phyloP scores from a whole-genome alignment of 2,797 vertebrate genomes.

The Neomorphus geoffroyi region DNA sequence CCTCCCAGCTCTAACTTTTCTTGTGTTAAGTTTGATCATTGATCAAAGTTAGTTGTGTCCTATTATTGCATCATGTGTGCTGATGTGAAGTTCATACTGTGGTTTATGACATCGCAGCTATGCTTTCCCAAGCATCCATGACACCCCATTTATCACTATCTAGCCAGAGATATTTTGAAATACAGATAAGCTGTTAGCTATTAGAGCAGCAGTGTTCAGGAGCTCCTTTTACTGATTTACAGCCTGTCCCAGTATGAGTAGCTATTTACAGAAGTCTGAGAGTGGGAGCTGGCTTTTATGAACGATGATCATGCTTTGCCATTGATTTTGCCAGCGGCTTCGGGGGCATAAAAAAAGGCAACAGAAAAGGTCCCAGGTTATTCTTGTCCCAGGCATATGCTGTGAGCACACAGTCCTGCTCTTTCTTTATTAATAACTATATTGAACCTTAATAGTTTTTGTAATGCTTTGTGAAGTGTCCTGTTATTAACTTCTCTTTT shows the following conservation, averaged over 20 bases:
- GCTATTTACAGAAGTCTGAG: conserved; percentile 2
- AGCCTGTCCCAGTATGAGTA: conserved; percentile 32
- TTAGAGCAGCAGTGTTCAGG: conserved; percentile 19
- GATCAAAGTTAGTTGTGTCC: conserved; percentile 60
- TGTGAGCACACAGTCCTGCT: not conserved
- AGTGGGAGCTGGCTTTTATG: not conserved
- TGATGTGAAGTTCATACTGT: conserved; percentile 57
- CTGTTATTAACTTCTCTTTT: conserved; percentile 10
- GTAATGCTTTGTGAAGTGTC: not conserved
- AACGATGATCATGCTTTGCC: not conserved
- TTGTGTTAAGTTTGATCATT: conserved; percentile 80
- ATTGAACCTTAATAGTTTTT: not conserved
- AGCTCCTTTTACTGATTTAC: conserved; percentile 62
- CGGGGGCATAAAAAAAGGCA: not conserved
- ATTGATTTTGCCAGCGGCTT: not conserved
- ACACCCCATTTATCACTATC: conserved; percentile 77
- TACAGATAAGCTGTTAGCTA: conserved; percentile 73
- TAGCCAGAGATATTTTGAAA: conserved; percentile 71
- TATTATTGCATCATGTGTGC: conserved; percentile 47
- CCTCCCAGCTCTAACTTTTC: conserved; percentile 15
- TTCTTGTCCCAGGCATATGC: not conserved
- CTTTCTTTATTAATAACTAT: not conserved
- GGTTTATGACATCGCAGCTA: not conserved
- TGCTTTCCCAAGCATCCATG: conserved; percentile 57
- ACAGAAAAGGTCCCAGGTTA: not conserved